A percentile compares a stretch with the other conserved stretches of the same genome.
These are phyloP conservation scores for Mus spicilegus DNA, from an alignment of 2,113 vertebrate species.

Conservation along the genomic window DNA sequence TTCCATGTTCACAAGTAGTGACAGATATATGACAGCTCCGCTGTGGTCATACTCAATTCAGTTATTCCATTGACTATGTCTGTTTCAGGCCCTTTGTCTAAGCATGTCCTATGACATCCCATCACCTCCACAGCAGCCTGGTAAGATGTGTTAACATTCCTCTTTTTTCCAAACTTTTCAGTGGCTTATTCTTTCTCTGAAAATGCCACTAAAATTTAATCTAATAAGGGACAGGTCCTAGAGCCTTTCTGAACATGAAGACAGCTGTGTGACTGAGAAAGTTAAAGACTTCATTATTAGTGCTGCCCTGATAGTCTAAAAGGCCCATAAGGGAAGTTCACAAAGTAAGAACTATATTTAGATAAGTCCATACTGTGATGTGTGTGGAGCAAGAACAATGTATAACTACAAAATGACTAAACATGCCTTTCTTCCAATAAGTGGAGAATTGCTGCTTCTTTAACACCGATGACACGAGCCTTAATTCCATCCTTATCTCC, in stretches of 20 bases:
- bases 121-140: not conserved
- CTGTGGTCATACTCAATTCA: not conserved
- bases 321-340: slow-evolving; percentile 5
- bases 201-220: slow-evolving; percentile 27
- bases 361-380: not conserved
- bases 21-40: not conserved
- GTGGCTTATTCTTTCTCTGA: slow-evolving; percentile 14
- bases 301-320: not conserved
- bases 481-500: not conserved
- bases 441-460: not conserved
- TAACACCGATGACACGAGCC: not conserved
- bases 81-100: not conserved
- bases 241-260: not conserved
- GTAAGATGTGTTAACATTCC: not conserved
- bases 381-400: not conserved
- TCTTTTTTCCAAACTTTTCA: slow-evolving; percentile 20
- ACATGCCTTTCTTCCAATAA: not conserved
- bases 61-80: not conserved
- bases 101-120: not conserved
- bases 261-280: not conserved
- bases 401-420: not conserved
- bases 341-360: not conserved
- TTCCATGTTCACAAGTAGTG: not conserved
- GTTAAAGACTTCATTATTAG: not conserved
- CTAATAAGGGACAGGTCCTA: not conserved